phyloP scores from a whole-genome alignment of 2,888 invertebrate genomes.

The Lithosia quadra region DNA sequence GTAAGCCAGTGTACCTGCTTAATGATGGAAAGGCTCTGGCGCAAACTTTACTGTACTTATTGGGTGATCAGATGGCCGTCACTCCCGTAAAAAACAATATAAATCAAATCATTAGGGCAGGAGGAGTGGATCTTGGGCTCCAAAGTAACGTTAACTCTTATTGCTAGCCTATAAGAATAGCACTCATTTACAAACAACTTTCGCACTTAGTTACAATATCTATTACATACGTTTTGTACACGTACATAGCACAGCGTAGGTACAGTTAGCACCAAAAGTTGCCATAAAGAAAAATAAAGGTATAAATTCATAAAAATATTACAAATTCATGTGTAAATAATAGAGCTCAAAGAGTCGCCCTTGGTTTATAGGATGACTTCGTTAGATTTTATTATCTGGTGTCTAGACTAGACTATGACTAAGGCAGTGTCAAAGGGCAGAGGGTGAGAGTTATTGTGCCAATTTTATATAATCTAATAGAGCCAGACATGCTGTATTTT shows the following conservation, averaged over 20 bases:
- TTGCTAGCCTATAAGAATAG: neutral
- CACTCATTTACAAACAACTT: neutral
- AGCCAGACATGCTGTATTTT: neutral
- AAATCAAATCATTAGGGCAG: too few relatives aligned
- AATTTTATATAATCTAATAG: constrained; percentile 3
- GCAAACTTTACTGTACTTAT: too few relatives aligned
- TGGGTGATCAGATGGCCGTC: too few relatives aligned
- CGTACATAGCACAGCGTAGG: too few relatives aligned
- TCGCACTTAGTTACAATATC: neutral
- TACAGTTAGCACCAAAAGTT: neutral
- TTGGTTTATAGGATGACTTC: neutral
- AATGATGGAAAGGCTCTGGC: too few relatives aligned
- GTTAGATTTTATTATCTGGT: neutral
- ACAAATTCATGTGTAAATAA: neutral
- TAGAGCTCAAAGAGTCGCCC: neutral
- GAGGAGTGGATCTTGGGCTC: too few relatives aligned
- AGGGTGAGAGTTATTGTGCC: neutral
- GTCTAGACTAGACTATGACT: constrained; percentile 7
- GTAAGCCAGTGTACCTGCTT: too few relatives aligned
- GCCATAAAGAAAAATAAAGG: neutral
- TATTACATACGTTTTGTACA: neutral
- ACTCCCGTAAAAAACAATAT: too few relatives aligned
- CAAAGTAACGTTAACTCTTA: too few relatives aligned
- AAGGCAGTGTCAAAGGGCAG: neutral
- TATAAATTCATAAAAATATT: neutral